phyloP scores from a whole-genome alignment of 2,113 vertebrate genomes.

The Lamprotornis superbus region DNA sequence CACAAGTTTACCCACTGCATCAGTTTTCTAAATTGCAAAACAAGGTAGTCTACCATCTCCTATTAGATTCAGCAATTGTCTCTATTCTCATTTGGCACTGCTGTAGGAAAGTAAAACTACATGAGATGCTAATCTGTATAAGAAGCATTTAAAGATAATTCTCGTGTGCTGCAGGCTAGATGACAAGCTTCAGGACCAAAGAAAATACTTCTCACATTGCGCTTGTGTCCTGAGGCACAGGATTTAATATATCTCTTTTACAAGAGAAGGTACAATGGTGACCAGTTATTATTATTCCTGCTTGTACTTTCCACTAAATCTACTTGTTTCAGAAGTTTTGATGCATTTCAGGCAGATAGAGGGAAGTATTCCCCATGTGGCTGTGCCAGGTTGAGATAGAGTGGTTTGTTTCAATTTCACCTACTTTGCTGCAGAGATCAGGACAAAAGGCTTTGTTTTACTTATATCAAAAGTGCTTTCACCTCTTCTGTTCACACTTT shows the following conservation, averaged over 20 bases:
- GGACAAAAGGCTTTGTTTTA: neutral
- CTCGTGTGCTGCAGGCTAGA: neutral
- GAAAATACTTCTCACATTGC: neutral
- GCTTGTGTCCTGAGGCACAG: neutral
- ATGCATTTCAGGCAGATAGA: neutral
- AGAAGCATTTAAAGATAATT: neutral
- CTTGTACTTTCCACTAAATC: neutral
- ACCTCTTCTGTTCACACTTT: neutral
- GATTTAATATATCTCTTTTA: neutral
- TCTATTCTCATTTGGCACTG: neutral
- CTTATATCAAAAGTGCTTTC: neutral
- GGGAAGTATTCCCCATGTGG: neutral
- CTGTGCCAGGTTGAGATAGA: neutral
- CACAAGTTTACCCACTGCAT: neutral
- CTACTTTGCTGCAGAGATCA: neutral
- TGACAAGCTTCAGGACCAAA: neutral
- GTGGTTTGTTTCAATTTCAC: neutral
- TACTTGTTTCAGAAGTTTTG: neutral
- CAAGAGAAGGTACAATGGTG: neutral
- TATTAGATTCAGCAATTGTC: neutral
- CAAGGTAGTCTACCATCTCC: neutral
- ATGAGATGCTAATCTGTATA: neutral
- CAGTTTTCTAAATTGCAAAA: neutral
- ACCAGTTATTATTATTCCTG: neutral
- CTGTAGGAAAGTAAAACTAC: neutral